A percentile compares a stretch with the other conserved stretches of the same genome.
Evolutionary conservation across 35 echinoderm and acorn worm genomes (phyloP).

Genomic region (Diadema setosum): DNA sequence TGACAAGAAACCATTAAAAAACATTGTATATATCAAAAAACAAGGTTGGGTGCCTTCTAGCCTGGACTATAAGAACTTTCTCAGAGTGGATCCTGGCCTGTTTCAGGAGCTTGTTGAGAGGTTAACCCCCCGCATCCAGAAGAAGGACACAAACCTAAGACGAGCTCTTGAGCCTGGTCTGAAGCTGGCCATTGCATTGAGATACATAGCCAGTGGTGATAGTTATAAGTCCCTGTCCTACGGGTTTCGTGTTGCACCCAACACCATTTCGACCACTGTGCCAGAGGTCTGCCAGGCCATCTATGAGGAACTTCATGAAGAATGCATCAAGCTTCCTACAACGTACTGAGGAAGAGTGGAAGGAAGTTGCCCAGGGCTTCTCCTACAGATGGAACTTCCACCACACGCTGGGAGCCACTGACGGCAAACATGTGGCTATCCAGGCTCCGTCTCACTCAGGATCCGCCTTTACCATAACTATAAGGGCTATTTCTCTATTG

Average conservation of each 20-base stretch:
- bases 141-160: conserved; percentile 29
- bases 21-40: too few relatives aligned
- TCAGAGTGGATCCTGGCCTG: conserved; percentile 37
- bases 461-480: conserved; percentile 36
- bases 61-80: conserved; percentile 14
- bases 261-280: neutral
- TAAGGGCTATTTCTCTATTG: conserved; percentile 41
- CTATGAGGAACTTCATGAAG: neutral
- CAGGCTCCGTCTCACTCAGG: conserved; percentile 16
- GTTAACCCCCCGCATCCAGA: conserved; percentile 7
- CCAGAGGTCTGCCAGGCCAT: conserved; percentile 2
- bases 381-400: conserved; percentile 15
- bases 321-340: neutral
- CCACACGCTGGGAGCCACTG: conserved; percentile 4
- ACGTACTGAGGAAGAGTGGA: conserved; percentile 20
- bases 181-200: conserved; percentile 16
- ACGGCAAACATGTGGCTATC: conserved; percentile 44
- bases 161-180: conserved; percentile 6
- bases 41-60: too few relatives aligned
- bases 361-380: conserved; percentile 2
- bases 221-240: conserved; percentile 8
- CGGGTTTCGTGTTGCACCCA: conserved; percentile 19
- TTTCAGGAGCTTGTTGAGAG: conserved; percentile 32
- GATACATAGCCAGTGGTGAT: conserved; percentile 36
- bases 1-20: too few relatives aligned